These are phyloP conservation scores for Thunnus albacares DNA, from an alignment of 2,797 vertebrate genomes.

Conservation along the genomic window DNA sequence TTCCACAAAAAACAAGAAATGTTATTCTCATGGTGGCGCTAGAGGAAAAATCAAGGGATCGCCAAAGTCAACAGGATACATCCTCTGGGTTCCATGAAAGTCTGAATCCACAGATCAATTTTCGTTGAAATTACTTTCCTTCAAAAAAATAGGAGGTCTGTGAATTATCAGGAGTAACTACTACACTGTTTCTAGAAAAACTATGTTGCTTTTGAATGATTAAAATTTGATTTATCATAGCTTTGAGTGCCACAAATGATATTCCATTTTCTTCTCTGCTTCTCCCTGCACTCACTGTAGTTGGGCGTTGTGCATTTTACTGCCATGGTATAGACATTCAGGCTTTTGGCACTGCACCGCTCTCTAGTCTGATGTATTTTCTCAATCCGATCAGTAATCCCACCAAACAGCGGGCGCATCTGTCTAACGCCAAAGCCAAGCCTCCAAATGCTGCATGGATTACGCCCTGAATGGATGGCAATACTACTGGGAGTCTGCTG, in stretches of 20 bases:
- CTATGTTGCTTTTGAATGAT: not conserved
- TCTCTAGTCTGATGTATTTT: constrained; percentile 72
- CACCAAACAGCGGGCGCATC: constrained; percentile 75
- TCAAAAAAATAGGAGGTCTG: not conserved
- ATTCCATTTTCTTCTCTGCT: not conserved
- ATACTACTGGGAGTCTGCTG: constrained; percentile 64
- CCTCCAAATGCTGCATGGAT: constrained; percentile 79
- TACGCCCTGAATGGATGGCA: constrained; percentile 74
- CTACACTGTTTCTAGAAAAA: not conserved
- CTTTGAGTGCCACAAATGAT: not conserved
- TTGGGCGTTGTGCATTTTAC: constrained; percentile 39
- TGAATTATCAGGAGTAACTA: not conserved
- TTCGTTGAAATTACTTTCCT: not conserved
- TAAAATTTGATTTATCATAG: constrained; percentile 2
- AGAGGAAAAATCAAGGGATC: no score
- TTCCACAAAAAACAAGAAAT: no score
- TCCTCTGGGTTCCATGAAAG: no score
- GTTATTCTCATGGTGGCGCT: no score
- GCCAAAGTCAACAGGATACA: no score
- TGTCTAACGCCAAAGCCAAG: constrained; percentile 72
- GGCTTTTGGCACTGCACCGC: constrained; percentile 47
- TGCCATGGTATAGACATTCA: constrained; percentile 35
- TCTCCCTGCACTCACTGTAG: constrained; percentile 8
- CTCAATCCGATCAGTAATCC: constrained; percentile 81
- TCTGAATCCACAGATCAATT: not conserved